Evolutionary conservation across 2,113 vertebrate genomes (phyloP), one percentile per base, ranked within the genome.

Genomic region (Triplophysa tibetana): DNA sequence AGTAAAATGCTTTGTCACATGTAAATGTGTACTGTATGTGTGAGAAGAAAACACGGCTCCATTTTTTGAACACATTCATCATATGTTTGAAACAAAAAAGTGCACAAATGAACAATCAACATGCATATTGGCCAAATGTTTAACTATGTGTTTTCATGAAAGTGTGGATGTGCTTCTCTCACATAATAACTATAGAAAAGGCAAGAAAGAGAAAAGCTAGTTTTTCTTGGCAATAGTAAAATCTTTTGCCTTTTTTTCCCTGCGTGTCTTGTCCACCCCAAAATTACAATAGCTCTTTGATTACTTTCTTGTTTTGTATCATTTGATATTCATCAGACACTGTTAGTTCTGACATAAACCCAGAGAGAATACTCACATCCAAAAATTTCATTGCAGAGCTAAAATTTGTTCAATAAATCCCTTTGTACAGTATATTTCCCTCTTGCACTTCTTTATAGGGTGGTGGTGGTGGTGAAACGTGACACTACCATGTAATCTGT

Each of bases 221-320:
- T 14, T 82, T 77, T 75, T 88, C 86, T 85, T 89, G 87, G 88
- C 86, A 85, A 83, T 85, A 86, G 81, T 87, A 85, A 88, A 90
- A 38, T 84, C 87, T 67, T 33, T 83, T 87, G 87, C 85, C 85
- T 7, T 38, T 38, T 38, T 38, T 38, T 38, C 33, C 6, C 6
- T 69, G 75, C 74, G 26, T 83, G 83, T 89, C 87, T 90, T 84
- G 66, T 88, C 87, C 69, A 65, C 85, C 75, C 63, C 64, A 54
- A 45, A 77, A 56, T 85, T 83, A 81, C 85, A 87, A 77, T 63
- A 77, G 65, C 43, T 77, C 84, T 88, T 88, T 87, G 88, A 91
- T 90, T 75, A 73, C 83, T 84, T 86, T 72, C 80, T 84, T 87
- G 78, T 77, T 81, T 81, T 75, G 45, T 63, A 67, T 81, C 78